Percentiles rank a stretch among this genome's conserved stretches.
Evolutionary conservation across 2,113 vertebrate species (phyloP).

Genomic region (Stigmatopora nigra): DNA sequence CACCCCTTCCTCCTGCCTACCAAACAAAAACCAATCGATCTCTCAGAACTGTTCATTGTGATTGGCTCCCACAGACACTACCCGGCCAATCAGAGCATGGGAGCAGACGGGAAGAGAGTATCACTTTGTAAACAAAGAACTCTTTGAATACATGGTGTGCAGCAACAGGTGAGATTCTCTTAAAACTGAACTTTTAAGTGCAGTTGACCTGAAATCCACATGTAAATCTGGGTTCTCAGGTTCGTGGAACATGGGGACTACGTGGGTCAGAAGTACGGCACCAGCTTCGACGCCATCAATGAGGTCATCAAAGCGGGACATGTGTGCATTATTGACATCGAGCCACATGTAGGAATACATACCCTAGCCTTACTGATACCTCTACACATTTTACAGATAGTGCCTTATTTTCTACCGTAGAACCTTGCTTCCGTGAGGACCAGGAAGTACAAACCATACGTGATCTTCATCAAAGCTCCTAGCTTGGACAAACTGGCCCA

Average conservation of each 20-base stretch:
- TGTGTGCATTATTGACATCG: constrained; percentile 82
- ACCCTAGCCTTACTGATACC: not conserved
- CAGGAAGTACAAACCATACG: constrained; percentile 78
- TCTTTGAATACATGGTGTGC: constrained; percentile 84
- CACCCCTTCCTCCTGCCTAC: not conserved
- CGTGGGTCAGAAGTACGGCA: constrained; percentile 82
- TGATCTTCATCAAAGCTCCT: constrained; percentile 85
- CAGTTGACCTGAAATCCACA: not conserved
- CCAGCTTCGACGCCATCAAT: constrained; percentile 77
- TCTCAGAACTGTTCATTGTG: not conserved
- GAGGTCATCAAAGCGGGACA: constrained; percentile 75
- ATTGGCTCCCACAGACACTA: constrained; percentile 74
- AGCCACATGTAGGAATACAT: constrained; percentile 74
- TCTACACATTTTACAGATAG: not conserved
- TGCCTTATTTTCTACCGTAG: constrained; percentile 49
- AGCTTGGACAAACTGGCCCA: constrained; percentile 71
- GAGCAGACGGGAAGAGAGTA: constrained; percentile 84
- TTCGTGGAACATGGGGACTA: constrained; percentile 85
- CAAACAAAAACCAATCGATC: not conserved
- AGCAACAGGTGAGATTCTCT: constrained; percentile 73
- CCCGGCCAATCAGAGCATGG: constrained; percentile 78
- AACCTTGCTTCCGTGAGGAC: constrained; percentile 75
- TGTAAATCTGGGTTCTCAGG: constrained; percentile 48
- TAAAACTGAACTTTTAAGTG: not conserved
- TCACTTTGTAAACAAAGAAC: constrained; percentile 83